Percentiles rank a stretch among this genome's conserved stretches.
Conservation (phyloP, 2,113 vertebrate species). For the Oreotragus oreotragus region DNA sequence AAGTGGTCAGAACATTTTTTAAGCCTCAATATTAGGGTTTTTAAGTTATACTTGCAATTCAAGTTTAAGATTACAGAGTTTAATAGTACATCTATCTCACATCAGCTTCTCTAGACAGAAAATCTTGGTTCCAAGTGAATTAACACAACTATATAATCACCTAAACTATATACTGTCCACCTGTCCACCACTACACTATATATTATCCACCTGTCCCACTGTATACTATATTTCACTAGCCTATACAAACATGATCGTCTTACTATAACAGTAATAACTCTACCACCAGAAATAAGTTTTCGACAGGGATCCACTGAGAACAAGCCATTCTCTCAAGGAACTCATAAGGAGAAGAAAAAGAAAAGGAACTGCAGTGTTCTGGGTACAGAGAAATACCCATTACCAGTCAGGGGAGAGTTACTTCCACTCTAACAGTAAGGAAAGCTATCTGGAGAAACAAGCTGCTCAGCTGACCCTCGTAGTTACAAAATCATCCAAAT, state of each 20-base stretch:
- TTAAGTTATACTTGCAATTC: background rate
- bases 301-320: background rate
- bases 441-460: background rate
- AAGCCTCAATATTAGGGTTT: background rate
- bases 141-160: background rate
- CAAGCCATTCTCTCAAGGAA: background rate
- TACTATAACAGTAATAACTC: background rate
- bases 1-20: background rate
- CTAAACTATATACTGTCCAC: background rate
- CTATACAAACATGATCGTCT: background rate
- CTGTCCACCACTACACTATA: too few relatives aligned
- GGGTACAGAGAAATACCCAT: background rate
- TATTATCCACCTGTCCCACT: background rate
- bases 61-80: background rate
- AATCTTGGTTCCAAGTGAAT: background rate
- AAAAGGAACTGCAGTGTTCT: background rate
- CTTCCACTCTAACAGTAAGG: background rate
- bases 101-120: background rate
- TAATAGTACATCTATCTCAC: background rate
- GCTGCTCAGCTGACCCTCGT: background rate
- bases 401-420: background rate
- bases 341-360: background rate
- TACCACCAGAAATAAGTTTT: background rate
- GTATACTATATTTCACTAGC: background rate
- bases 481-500: background rate